Evolutionary conservation across 1,140 invertebrate species (phyloP).

Genomic region (Camponotus vicinus): DNA sequence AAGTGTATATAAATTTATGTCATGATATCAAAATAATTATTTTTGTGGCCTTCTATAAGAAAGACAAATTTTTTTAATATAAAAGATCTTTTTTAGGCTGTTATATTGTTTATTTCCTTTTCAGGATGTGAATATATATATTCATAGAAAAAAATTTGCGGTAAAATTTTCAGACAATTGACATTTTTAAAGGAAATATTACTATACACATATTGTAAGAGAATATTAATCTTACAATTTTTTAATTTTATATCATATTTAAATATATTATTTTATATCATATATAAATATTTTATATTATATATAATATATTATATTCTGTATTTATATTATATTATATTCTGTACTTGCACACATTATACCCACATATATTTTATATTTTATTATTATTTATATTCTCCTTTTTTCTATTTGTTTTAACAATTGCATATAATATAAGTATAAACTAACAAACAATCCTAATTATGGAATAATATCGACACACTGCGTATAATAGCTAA

Average conservation of each 20-base stretch:
- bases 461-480: not conserved
- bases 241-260: not conserved
- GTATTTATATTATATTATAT: not conserved
- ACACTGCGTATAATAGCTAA: not conserved
- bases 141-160: not conserved
- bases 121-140: not conserved
- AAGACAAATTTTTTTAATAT: not conserved
- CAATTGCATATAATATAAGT: not conserved
- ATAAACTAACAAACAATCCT: not conserved
- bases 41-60: not conserved
- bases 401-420: not conserved
- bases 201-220: not conserved
- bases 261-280: not conserved
- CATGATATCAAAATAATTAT: not conserved
- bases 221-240: not conserved
- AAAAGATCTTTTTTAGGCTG: not conserved
- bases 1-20: not conserved
- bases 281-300: too few relatives aligned
- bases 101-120: not conserved
- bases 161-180: not conserved
- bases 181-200: not conserved
- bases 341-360: not conserved
- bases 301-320: not conserved
- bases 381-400: not conserved
- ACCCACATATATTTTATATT: not conserved